Evolutionary conservation across 1,140 invertebrate genomes (phyloP), one percentile per base, ranked within the genome.

Genomic region (Samia ricini): DNA sequence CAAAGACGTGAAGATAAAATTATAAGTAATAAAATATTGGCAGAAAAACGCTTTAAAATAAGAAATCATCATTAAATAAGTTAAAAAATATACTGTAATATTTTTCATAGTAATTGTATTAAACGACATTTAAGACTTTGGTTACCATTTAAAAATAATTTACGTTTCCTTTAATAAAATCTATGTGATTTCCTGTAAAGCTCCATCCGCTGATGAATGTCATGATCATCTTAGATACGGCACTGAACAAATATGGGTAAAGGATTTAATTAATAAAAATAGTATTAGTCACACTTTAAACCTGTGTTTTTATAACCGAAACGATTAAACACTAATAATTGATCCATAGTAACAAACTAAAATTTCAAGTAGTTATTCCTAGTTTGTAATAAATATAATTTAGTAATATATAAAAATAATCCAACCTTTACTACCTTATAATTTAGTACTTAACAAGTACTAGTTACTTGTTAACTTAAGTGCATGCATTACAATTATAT

Each of bases 101-200:
- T 42, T 42, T 12, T 42, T 42, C 33, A 42, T 15, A n/a, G n/a
- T n/a, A 15, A 42, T 42, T 42, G 33, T 42, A 12, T 42, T 15
- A 42, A 15, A 12, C 33, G 15, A 15, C 33, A 15, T 42, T 42
- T 10, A 42, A 42, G 26, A 42, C 33, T 42, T 42, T 42, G n/a
- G 33, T 15, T 42, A 42, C 12, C 33, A 42, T 12, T 42, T 42
- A 42, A 42, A 29, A 15, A 15, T 42, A 42, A 42, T 42, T 42
- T 42, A 42, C 33, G 33, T 42, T 42, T 42, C 33, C 33, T 42
- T 42, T 42, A 42, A 42, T 42, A 42, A 42, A 42, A 42, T 42
- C 33, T 42, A 42, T 42, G 33, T 42, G 33, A 42, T 42, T 42
- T 42, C 33, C 33, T 42, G 33, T 42, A 42, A 15, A 42, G 33